Percentiles rank a stretch among this genome's conserved stretches.
These are phyloP conservation scores for Mimachlamys varia DNA, from an alignment of 2,888 invertebrate species.

Conservation along the genomic window DNA sequence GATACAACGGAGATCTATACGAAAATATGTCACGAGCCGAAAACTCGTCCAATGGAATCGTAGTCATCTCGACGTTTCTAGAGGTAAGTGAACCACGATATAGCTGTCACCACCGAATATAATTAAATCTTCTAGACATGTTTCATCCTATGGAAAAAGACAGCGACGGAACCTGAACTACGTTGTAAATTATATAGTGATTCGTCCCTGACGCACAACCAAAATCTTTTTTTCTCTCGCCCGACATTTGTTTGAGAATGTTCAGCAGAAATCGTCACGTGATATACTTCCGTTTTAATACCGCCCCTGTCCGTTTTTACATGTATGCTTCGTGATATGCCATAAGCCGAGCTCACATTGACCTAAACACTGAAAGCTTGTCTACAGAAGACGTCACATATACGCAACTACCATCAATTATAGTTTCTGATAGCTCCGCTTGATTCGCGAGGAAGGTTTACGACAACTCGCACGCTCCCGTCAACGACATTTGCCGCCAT, in stretches of 20 bases:
- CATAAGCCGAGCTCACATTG: background rate
- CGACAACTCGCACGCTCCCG: constrained; percentile 2
- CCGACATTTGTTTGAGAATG: background rate
- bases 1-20: constrained; percentile 51
- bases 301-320: background rate
- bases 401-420: constrained; percentile 28
- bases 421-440: constrained; percentile 25
- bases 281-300: background rate
- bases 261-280: background rate
- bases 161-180: background rate
- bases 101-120: background rate
- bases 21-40: constrained; percentile 41
- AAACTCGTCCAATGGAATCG: constrained; percentile 45
- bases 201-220: background rate
- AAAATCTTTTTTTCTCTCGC: background rate
- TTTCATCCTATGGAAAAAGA: background rate
- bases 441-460: constrained; percentile 2
- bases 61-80: constrained; percentile 49
- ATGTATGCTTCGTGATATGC: background rate
- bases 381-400: background rate
- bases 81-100: constrained; percentile 38
- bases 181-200: background rate
- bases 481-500: background rate
- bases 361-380: background rate
- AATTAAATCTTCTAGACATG: background rate